A percentile compares a stretch with the other conserved stretches of the same genome.
Evolutionary conservation across 1,140 invertebrate species (phyloP).

Genomic region (Littorina saxatilis): DNA sequence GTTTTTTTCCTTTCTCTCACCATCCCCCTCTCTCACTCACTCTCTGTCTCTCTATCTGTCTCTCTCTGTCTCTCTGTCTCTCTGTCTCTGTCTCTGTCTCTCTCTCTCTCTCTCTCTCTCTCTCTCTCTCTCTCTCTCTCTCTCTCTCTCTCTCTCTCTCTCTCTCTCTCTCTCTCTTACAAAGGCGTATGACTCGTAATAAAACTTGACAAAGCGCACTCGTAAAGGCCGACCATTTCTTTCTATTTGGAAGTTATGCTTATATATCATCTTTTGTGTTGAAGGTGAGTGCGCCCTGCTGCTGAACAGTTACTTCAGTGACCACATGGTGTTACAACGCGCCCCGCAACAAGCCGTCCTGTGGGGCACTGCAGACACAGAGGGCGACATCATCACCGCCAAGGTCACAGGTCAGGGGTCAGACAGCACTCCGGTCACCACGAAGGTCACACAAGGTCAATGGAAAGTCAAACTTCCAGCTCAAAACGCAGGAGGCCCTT

Average conservation of each 20-base stretch:
- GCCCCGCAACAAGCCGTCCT: slow-evolving; percentile 54
- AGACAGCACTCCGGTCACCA: background rate
- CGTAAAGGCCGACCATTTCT: too few relatives aligned
- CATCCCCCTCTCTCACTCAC: too few relatives aligned
- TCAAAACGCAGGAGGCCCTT: slow-evolving; percentile 39
- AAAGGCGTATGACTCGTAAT: too few relatives aligned
- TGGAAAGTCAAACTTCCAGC: slow-evolving; percentile 46
- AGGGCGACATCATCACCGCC: slow-evolving; percentile 42
- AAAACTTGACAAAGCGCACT: too few relatives aligned
- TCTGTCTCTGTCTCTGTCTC: background rate
- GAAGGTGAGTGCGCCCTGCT: background rate
- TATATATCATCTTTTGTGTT: too few relatives aligned
- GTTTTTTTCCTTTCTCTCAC: too few relatives aligned
- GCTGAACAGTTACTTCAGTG: slow-evolving; percentile 52
- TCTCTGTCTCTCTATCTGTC: too few relatives aligned
- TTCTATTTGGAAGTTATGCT: too few relatives aligned
- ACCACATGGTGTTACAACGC: slow-evolving; percentile 68
- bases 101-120: too few relatives aligned
- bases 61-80: too few relatives aligned
- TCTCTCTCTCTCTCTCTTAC: too few relatives aligned
- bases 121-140: background rate
- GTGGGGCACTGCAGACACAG: slow-evolving; percentile 59
- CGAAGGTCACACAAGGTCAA: slow-evolving; percentile 17
- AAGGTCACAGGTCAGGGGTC: slow-evolving; percentile 24
- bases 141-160: too few relatives aligned